Percentiles rank a stretch among this genome's conserved stretches.
Conservation (phyloP, 2,797 vertebrate genomes). For the Sebastes taczanowskii region DNA sequence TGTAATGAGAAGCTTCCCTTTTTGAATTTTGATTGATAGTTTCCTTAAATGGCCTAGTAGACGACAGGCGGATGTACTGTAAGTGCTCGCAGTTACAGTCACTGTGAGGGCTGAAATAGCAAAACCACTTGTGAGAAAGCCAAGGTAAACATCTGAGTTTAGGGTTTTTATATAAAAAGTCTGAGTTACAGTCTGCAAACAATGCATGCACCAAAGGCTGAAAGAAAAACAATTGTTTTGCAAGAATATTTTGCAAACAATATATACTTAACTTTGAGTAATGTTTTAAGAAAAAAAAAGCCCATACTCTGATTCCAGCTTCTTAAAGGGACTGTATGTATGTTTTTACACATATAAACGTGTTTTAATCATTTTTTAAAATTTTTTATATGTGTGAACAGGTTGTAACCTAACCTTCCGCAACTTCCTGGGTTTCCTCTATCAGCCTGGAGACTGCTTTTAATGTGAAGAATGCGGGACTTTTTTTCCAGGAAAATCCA, state of each 20-base stretch:
- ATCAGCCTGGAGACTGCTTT: too few relatives aligned
- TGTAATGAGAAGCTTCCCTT: slow-evolving; percentile 59
- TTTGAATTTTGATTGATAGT: slow-evolving; percentile 55
- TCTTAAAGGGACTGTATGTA: too few relatives aligned
- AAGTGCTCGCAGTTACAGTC: slow-evolving; percentile 20
- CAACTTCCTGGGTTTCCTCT: too few relatives aligned
- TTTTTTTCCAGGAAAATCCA: too few relatives aligned
- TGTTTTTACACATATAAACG: too few relatives aligned
- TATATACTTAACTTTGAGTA: not conserved
- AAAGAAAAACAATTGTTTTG: not conserved
- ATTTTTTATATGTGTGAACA: too few relatives aligned
- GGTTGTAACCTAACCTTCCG: too few relatives aligned
- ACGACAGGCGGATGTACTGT: slow-evolving; percentile 7
- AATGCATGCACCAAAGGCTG: not conserved
- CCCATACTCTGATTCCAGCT: too few relatives aligned
- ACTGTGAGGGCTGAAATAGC: slow-evolving; percentile 24
- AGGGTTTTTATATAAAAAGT: not conserved
- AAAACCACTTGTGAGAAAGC: not conserved
- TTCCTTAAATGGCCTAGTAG: slow-evolving; percentile 39
- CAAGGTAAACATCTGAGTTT: slow-evolving; percentile 34
- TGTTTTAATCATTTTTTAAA: too few relatives aligned
- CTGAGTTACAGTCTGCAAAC: not conserved
- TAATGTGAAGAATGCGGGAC: too few relatives aligned
- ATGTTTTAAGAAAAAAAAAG: too few relatives aligned
- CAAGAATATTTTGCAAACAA: slow-evolving; percentile 11